Conservation (phyloP, 1,140 invertebrate genomes). For the Drosophila lini region DNA sequence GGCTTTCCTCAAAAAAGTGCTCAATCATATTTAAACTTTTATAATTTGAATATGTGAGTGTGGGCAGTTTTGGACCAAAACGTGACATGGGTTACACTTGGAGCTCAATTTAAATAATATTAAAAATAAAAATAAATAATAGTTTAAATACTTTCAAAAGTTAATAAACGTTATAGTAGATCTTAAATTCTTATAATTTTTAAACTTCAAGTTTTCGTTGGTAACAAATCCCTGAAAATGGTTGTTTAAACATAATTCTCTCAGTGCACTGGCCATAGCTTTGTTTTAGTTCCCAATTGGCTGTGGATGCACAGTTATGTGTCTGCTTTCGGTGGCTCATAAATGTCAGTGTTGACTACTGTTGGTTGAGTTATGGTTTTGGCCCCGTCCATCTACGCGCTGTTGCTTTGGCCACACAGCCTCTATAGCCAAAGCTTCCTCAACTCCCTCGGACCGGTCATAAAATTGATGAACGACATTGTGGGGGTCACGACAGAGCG, state of each 20-base stretch:
- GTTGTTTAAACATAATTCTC: background rate
- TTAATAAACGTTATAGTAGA: background rate
- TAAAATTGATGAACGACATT: conserved; percentile 49
- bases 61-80: background rate
- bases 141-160: background rate
- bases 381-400: conserved; percentile 10
- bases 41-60: background rate
- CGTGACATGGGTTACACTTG: background rate
- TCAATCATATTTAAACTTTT: conserved; percentile 2
- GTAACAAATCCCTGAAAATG: background rate
- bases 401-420: conserved; percentile 12
- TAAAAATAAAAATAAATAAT: too few species aligned
- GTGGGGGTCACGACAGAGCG: conserved; percentile 26
- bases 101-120: background rate
- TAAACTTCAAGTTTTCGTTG: background rate
- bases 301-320: conserved; percentile 25
- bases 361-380: conserved; percentile 39
- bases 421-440: conserved; percentile 11
- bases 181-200: background rate
- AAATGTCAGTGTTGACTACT: conserved; percentile 46
- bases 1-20: conserved; percentile 5
- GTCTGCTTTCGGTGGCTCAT: conserved; percentile 45
- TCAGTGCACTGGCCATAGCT: background rate
- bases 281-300: conserved; percentile 26
- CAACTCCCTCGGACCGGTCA: conserved; percentile 30